Conservation (phyloP, 2,888 invertebrate genomes). For the Polydrusus pterygomalis region DNA sequence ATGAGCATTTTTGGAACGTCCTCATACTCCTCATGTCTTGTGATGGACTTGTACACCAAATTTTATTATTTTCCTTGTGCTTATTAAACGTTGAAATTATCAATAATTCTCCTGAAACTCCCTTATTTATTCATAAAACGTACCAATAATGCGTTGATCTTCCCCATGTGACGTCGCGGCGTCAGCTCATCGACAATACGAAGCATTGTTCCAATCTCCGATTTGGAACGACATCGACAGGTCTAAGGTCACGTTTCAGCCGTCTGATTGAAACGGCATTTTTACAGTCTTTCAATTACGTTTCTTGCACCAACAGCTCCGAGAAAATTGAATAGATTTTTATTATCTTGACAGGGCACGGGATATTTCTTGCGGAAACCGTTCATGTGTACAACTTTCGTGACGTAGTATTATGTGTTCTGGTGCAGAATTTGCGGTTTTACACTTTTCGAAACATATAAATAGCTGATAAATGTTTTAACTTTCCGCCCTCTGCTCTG, state of each 20-base stretch:
- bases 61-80: no score
- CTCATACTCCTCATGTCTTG: no score
- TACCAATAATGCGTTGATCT: no score
- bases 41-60: no score
- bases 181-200: not conserved
- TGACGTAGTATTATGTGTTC: not conserved
- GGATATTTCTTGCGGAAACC: slow-evolving; percentile 7
- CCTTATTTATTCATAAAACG: no score
- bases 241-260: slow-evolving; percentile 16
- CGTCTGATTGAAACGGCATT: slow-evolving; percentile 32
- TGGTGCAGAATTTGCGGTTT: not conserved
- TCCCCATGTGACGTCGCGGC: no score
- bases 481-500: not conserved
- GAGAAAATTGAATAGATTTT: slow-evolving; percentile 33
- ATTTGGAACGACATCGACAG: slow-evolving; percentile 25
- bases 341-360: slow-evolving; percentile 15
- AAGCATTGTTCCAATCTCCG: slow-evolving; percentile 10
- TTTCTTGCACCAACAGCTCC: slow-evolving; percentile 21
- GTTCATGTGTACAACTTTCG: not conserved
- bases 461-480: not conserved
- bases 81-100: no score
- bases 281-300: slow-evolving; percentile 35
- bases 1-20: no score
- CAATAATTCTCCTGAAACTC: no score
- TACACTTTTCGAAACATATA: not conserved